phyloP scores from a whole-genome alignment of 1,140 invertebrate species.

The Rhynchophorus ferrugineus region DNA sequence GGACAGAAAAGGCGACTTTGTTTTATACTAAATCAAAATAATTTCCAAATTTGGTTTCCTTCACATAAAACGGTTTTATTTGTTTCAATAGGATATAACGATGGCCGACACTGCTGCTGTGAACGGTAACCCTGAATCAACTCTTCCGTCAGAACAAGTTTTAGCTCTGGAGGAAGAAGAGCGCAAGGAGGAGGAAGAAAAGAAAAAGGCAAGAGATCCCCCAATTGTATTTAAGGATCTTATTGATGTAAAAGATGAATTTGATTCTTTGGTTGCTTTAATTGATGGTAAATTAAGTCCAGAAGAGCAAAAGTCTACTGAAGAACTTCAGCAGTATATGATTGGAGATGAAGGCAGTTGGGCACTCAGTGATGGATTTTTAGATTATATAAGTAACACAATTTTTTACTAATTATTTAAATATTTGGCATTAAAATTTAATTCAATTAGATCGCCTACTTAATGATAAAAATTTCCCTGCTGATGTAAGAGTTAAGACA shows the following conservation, averaged over 20 bases:
- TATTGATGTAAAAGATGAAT: conserved; percentile 59
- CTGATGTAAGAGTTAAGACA: conserved; percentile 52
- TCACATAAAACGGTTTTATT: too few species aligned
- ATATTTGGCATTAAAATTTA: too few species aligned
- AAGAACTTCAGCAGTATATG: conserved; percentile 80
- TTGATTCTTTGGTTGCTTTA: conserved; percentile 53
- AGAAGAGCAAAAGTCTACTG: conserved; percentile 62
- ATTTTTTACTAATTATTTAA: neutral
- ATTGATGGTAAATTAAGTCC: conserved; percentile 58
- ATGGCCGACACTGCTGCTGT: conserved; percentile 43
- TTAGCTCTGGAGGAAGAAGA: conserved; percentile 60
- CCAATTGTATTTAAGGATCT: conserved; percentile 74
- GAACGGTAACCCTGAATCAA: conserved; percentile 32
- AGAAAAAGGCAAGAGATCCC: conserved; percentile 67
- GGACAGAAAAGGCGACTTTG: too few species aligned
- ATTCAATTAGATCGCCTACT: conserved; percentile 54
- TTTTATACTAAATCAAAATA: too few species aligned
- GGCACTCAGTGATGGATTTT: conserved; percentile 82
- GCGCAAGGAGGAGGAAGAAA: conserved; percentile 56
- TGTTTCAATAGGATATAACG: conserved; percentile 28
- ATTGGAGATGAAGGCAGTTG: conserved; percentile 82
- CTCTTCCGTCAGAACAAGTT: conserved; percentile 44
- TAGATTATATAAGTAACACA: conserved; percentile 66
- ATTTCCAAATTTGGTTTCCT: too few species aligned
- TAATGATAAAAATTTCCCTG: conserved; percentile 51